Percentiles rank a stretch among this genome's conserved stretches.
Conservation (phyloP, 2,113 vertebrate genomes). For the Leptobrachium ailaonicum region DNA sequence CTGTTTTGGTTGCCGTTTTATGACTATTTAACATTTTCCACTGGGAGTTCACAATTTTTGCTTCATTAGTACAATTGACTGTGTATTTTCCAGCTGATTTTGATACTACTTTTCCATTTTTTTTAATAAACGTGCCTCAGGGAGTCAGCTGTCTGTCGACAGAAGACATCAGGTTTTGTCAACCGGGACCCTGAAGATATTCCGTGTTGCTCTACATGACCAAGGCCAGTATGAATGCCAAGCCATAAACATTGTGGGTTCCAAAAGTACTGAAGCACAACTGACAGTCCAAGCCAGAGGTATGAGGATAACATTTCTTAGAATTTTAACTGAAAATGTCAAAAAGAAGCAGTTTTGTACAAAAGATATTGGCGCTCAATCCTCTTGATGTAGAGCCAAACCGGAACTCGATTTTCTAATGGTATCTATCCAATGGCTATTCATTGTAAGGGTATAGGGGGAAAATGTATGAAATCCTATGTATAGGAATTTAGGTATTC, state of each 20-base stretch:
- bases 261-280: slow-evolving; percentile 75
- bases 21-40: too few relatives aligned
- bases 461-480: too few relatives aligned
- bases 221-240: slow-evolving; percentile 97
- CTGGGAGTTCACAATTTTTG: too few relatives aligned
- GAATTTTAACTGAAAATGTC: background rate
- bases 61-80: too few relatives aligned
- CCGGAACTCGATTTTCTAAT: background rate
- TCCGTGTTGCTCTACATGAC: slow-evolving; percentile 85
- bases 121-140: slow-evolving; percentile 57
- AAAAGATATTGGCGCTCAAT: background rate
- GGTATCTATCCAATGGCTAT: background rate
- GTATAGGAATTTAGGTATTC: too few relatives aligned
- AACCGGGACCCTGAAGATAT: slow-evolving; percentile 83
- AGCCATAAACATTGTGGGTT: slow-evolving; percentile 89
- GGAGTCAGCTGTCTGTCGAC: slow-evolving; percentile 85
- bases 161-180: slow-evolving; percentile 84
- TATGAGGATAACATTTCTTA: slow-evolving; percentile 54
- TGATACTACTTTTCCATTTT: too few relatives aligned
- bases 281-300: slow-evolving; percentile 88
- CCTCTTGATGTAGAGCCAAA: background rate
- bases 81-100: too few relatives aligned
- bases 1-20: too few relatives aligned
- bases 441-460: too few relatives aligned
- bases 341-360: background rate